Percentiles rank a stretch among this genome's conserved stretches.
Evolutionary conservation across 2,113 vertebrate genomes (phyloP).

Genomic region (Marmota monax): DNA sequence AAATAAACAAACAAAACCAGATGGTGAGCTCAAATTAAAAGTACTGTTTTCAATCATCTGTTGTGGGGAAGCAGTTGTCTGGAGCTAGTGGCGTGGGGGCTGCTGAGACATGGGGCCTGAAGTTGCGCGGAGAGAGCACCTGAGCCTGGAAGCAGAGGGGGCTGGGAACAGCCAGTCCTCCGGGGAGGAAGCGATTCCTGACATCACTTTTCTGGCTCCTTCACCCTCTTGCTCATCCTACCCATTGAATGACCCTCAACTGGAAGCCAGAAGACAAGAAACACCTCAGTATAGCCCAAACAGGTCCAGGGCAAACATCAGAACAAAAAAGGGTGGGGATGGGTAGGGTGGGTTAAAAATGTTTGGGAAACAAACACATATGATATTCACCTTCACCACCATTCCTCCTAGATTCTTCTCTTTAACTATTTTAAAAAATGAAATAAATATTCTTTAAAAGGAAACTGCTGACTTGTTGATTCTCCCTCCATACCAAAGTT

Average conservation of each 20-base stretch:
- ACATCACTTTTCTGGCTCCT: neutral
- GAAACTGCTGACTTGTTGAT: slow-evolving; percentile 10
- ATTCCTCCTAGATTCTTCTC: neutral
- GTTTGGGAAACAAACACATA: neutral
- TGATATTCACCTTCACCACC: neutral
- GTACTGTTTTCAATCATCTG: neutral
- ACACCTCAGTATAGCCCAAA: too few species aligned
- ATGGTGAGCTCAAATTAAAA: neutral
- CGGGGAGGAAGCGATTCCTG: neutral
- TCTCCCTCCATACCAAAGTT: neutral
- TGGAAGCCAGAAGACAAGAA: neutral
- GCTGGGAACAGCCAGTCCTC: neutral
- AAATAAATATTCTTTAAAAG: slow-evolving; percentile 31
- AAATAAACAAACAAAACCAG: neutral
- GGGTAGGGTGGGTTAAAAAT: neutral
- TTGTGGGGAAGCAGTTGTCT: neutral
- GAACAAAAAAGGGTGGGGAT: neutral
- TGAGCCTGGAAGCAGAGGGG: neutral
- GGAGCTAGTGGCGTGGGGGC: neutral
- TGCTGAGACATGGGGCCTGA: neutral
- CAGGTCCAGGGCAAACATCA: neutral
- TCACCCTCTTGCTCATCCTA: neutral
- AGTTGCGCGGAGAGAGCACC: neutral
- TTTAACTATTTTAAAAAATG: neutral
- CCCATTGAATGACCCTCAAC: neutral